Base-by-base conservation (phyloP, 2,888 invertebrate genomes). In the Aspidiotus destructor region DNA sequence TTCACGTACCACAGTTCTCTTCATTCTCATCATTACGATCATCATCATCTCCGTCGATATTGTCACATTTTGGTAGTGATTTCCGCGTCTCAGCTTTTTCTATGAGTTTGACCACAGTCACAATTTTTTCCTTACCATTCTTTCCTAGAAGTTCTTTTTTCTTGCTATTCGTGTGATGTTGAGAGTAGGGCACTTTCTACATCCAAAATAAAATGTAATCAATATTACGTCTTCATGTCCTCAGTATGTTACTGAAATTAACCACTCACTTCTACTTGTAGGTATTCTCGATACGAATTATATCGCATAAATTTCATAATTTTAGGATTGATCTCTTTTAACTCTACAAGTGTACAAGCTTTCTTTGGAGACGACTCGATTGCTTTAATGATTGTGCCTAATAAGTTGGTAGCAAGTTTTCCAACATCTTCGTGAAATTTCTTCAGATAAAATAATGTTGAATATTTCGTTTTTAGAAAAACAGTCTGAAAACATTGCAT, bases 41-140 rank as follows among this genome's bases (percentile, higher is more conserved):
- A 16, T 55, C 55, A 5, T 58, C 28, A 10, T 13, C 0, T 71
- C 42, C 41, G 1, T 61, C 44, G 9, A 9, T 15, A 42, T 5
- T 15, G 3, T 16, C 48, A 41, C 9, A 13, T 28, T 13, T 15
- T 13, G 60, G 7, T 2, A 61, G 15, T 13, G 15, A 28, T 44
- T 61, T 41, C 42, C 11, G 10, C 11, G 10, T 41, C n/a, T 69
- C 42, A 15, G 40, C 10, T n/a, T 64, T 62, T 16, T 69, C 42
- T 16, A 7, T 48, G 16, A 68, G 16, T 44, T 71, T 70, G 41
- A 87, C 76, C 73, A 81, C 80, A 68, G 80, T 77, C 8, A 86
- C 75, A 0, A 75, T 74, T 72, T 81, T 81, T 72, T 84, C 84
- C 70, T 77, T 78, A 5, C 75, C 74, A 68, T 76, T 76, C 74